phyloP scores from a whole-genome alignment of 2,888 invertebrate genomes.

The Boloria selene region DNA sequence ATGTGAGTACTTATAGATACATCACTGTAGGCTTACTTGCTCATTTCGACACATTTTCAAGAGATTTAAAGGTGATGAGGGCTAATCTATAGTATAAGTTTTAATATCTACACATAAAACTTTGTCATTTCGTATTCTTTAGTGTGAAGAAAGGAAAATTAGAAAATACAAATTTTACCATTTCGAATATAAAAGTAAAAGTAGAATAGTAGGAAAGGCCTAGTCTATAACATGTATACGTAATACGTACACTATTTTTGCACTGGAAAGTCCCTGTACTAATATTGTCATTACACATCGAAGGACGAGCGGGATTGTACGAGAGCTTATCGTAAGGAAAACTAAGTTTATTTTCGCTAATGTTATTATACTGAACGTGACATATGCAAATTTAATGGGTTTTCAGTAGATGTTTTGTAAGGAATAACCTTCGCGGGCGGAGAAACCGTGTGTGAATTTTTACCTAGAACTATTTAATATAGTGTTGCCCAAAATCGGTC shows the following conservation, averaged over 20 bases:
- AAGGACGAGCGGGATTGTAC: slow-evolving; percentile 21
- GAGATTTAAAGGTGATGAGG: no score
- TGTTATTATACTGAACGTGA: slow-evolving; percentile 19
- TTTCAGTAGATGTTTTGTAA: slow-evolving; percentile 21
- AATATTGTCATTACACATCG: slow-evolving; percentile 2
- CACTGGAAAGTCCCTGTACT: slow-evolving; percentile 15
- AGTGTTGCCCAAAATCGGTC: no score
- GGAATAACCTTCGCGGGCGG: slow-evolving; percentile 18
- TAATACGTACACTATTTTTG: not conserved
- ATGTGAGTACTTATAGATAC: no score
- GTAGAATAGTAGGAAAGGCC: not conserved
- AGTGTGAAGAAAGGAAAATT: no score
- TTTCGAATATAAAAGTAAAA: not conserved
- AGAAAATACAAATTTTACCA: no score
- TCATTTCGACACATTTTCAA: no score
- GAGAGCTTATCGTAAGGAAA: slow-evolving; percentile 30
- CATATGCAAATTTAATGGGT: slow-evolving; percentile 30
- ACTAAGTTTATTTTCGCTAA: slow-evolving; percentile 24
- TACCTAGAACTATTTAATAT: slow-evolving; percentile 16
- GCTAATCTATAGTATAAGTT: no score
- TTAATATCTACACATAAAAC: no score
- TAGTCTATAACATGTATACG: not conserved
- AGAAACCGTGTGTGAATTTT: slow-evolving; percentile 25
- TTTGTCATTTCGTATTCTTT: no score
- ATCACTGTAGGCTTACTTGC: no score